Evolutionary conservation across 2,113 vertebrate species (phyloP).

Genomic region (Dolichallabes microphthalmus): DNA sequence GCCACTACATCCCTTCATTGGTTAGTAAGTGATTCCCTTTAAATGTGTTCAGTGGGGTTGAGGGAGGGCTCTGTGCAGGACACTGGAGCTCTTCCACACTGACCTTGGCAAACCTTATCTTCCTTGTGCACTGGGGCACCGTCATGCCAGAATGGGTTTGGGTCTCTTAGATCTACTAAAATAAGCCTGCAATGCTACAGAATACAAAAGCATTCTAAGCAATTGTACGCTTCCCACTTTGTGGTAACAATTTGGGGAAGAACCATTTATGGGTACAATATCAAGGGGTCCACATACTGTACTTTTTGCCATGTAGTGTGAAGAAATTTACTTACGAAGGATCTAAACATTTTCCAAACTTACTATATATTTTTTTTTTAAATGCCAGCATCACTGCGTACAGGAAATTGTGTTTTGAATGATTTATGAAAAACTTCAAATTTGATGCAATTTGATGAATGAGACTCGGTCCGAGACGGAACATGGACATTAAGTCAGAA

Average conservation of each 20-base stretch:
- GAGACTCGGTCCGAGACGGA: neutral
- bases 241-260: neutral
- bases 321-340: neutral
- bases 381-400: neutral
- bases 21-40: too few species aligned
- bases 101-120: too few species aligned
- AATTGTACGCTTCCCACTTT: neutral
- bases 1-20: too few species aligned
- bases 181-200: neutral
- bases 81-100: too few species aligned
- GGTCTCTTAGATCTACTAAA: neutral
- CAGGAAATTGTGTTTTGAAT: neutral
- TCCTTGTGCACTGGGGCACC: too few species aligned
- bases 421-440: neutral
- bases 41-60: too few species aligned
- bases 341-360: neutral
- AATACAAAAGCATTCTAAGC: neutral
- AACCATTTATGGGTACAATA: neutral
- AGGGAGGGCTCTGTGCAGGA: too few species aligned
- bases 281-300: too few species aligned
- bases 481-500: neutral
- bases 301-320: too few species aligned
- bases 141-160: too few species aligned
- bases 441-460: neutral
- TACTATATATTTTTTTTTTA: neutral